These are phyloP conservation scores for Pseudococcus viburni DNA, from an alignment of 2,888 invertebrate species.

Conservation along the genomic window DNA sequence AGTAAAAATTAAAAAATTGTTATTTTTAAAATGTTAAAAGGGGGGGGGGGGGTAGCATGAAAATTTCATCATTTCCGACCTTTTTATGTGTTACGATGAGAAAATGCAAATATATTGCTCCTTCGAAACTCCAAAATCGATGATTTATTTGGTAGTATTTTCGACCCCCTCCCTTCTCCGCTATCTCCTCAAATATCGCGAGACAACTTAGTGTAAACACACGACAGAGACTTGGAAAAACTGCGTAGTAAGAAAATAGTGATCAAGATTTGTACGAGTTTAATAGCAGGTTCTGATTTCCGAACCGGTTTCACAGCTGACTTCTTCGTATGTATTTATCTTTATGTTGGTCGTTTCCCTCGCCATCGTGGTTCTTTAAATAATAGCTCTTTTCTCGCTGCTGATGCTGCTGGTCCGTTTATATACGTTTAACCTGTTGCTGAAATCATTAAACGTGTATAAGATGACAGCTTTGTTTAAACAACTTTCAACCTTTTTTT, in stretches of 20 bases:
- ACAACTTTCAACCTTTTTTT: constrained; percentile 60
- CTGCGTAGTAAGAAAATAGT: constrained; percentile 60
- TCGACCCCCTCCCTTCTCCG: too few relatives aligned
- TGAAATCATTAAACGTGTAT: constrained; percentile 63
- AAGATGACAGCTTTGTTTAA: constrained; percentile 55
- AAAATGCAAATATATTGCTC: not conserved
- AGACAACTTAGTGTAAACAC: too few relatives aligned
- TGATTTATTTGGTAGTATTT: too few relatives aligned
- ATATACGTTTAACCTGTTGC: constrained; percentile 61
- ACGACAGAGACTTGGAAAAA: not conserved
- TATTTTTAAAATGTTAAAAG: too few relatives aligned
- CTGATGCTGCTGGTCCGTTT: not conserved
- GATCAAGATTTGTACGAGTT: constrained; percentile 61
- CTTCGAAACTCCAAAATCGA: too few relatives aligned
- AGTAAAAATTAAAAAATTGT: too few relatives aligned
- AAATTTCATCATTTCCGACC: too few relatives aligned
- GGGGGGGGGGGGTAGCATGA: too few relatives aligned
- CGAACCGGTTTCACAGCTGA: constrained; percentile 63
- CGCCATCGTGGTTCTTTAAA: not conserved
- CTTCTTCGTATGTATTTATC: constrained; percentile 62
- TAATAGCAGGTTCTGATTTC: constrained; percentile 59
- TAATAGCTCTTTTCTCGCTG: constrained; percentile 15
- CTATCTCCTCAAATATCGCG: too few relatives aligned
- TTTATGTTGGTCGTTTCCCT: constrained; percentile 23
- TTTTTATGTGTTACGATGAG: too few relatives aligned